A percentile compares a stretch with the other conserved stretches of the same genome.
Conservation (phyloP, 1,140 invertebrate genomes). For the Harlomillsia oculata region DNA sequence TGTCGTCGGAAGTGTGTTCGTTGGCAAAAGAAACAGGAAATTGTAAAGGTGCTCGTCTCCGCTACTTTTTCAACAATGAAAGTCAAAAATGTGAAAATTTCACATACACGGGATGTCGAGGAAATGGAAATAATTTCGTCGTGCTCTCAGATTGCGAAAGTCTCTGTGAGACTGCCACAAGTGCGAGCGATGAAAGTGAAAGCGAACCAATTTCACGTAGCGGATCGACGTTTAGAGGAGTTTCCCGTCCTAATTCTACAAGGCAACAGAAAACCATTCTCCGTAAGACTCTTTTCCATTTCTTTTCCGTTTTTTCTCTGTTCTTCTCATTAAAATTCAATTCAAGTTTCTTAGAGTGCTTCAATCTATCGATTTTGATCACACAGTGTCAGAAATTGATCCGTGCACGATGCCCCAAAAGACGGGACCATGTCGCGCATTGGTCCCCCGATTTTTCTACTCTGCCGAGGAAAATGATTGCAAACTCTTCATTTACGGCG, state of each 20-base stretch:
- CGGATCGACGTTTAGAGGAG: too few species aligned
- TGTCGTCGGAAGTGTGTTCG: constrained; percentile 9
- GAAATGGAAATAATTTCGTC: constrained; percentile 69
- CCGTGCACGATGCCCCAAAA: constrained; percentile 62
- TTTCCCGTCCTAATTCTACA: too few species aligned
- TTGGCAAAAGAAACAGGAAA: constrained; percentile 11
- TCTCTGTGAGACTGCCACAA: constrained; percentile 52
- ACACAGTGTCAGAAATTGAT: constrained; percentile 42
- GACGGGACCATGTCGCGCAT: constrained; percentile 69
- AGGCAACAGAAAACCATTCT: too few species aligned
- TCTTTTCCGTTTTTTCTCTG: too few species aligned
- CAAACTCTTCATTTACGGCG: constrained; percentile 72
- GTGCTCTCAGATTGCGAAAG: constrained; percentile 54
- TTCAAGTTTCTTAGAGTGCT: too few species aligned
- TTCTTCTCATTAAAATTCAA: too few species aligned
- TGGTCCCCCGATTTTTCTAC: constrained; percentile 73
- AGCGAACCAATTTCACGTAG: too few species aligned
- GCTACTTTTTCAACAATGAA: constrained; percentile 29
- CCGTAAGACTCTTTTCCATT: too few species aligned
- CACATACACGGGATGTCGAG: constrained; percentile 68
- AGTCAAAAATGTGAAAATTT: constrained; percentile 55
- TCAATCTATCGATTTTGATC: too few species aligned
- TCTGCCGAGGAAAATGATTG: constrained; percentile 61
- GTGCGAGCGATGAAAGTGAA: too few species aligned
- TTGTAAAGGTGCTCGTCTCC: constrained; percentile 28